Evolutionary conservation across 2,797 vertebrate genomes (phyloP).

Genomic region (Pseudomugil tenellus): DNA sequence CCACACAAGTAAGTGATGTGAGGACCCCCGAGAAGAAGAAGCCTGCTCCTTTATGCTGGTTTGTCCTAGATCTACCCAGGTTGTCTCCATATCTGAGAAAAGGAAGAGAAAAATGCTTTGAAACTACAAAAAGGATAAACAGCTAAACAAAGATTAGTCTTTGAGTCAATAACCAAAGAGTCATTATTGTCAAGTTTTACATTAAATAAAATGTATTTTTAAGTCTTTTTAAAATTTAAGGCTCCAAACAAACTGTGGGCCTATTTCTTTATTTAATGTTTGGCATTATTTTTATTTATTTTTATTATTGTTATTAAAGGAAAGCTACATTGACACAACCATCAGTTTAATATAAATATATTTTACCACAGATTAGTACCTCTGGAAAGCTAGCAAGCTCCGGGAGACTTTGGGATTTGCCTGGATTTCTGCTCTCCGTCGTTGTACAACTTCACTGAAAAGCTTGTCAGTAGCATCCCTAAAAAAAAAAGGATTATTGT

Average conservation of each 20-base stretch:
- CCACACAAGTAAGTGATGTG: conserved; percentile 87
- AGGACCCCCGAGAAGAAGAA: conserved; percentile 94
- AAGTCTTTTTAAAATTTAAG: not conserved
- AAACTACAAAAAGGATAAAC: not conserved
- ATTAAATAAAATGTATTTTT: not conserved
- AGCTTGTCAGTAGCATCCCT: conserved; percentile 92
- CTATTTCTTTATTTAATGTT: not conserved
- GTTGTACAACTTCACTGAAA: conserved; percentile 85
- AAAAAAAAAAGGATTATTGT: not conserved
- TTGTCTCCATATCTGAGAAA: conserved; percentile 82
- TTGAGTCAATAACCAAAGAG: not conserved
- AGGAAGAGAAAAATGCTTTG: not conserved
- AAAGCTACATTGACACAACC: not conserved
- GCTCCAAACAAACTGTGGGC: not conserved
- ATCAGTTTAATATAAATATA: not conserved
- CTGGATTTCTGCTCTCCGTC: conserved; percentile 86
- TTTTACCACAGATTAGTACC: conserved; percentile 45
- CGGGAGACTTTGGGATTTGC: conserved; percentile 80
- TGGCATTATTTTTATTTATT: not conserved
- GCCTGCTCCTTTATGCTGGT: conserved; percentile 82
- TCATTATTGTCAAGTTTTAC: not conserved
- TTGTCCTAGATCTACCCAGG: conserved; percentile 67
- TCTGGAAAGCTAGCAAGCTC: conserved; percentile 89
- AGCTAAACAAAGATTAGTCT: not conserved
- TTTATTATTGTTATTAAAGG: not conserved